phyloP scores from a whole-genome alignment of 1,140 invertebrate species.

The Aphelinus certus region DNA sequence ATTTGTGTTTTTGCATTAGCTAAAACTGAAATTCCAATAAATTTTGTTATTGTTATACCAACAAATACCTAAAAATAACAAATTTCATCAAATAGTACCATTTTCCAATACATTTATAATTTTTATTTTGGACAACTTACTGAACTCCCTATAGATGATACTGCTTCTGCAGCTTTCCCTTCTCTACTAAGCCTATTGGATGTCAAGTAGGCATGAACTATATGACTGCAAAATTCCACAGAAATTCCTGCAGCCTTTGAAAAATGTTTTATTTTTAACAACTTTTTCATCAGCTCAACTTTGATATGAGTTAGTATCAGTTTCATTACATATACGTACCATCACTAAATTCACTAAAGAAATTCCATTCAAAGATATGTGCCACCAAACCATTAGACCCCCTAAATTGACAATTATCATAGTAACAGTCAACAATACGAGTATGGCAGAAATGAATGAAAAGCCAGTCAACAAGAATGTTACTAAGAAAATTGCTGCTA shows the following conservation, averaged over 20 bases:
- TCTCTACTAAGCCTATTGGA: slow-evolving; percentile 76
- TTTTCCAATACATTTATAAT: neutral
- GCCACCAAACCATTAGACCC: slow-evolving; percentile 98
- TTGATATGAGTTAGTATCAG: neutral
- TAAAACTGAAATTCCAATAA: slow-evolving; percentile 93
- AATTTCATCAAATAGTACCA: too few species aligned
- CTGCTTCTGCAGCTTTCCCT: slow-evolving; percentile 81
- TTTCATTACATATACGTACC: slow-evolving; percentile 67
- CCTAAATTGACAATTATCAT: slow-evolving; percentile 93
- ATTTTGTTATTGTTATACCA: slow-evolving; percentile 97
- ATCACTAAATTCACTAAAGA: slow-evolving; percentile 98
- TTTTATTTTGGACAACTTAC: slow-evolving; percentile 51
- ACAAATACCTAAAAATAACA: slow-evolving; percentile 75
- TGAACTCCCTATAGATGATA: slow-evolving; percentile 93
- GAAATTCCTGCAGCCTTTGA: slow-evolving; percentile 92
- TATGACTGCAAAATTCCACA: slow-evolving; percentile 99
- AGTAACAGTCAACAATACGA: slow-evolving; percentile 89
- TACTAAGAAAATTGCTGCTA: slow-evolving; percentile 92
- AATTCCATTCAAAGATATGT: slow-evolving; percentile 95
- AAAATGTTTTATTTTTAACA: slow-evolving; percentile 14
- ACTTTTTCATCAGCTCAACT: too few species aligned
- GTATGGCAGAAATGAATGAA: slow-evolving; percentile 87
- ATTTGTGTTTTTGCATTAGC: slow-evolving; percentile 97
- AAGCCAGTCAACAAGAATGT: slow-evolving; percentile 94
- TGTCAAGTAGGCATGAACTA: slow-evolving; percentile 91